Conservation (phyloP, 2,797 vertebrate genomes). For the Kryptopterus vitreolus region DNA sequence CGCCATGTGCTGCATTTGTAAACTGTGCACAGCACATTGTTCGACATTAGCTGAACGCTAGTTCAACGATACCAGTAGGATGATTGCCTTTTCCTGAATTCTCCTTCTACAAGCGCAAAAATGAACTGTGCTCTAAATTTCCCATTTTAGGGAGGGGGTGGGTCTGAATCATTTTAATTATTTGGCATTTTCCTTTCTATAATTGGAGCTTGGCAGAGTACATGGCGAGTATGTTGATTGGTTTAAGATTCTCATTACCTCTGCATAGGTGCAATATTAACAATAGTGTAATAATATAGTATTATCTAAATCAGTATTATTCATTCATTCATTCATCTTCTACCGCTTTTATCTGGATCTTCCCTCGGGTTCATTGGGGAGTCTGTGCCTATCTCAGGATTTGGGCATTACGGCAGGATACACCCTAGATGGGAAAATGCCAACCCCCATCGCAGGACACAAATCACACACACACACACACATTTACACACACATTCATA, state of each 20-base stretch:
- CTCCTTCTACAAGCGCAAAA: conserved; percentile 75
- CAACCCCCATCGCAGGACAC: too few relatives aligned
- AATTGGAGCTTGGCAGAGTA: conserved; percentile 79
- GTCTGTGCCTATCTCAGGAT: too few relatives aligned
- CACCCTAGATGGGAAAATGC: too few relatives aligned
- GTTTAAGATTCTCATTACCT: conserved; percentile 71
- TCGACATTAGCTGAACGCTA: conserved; percentile 39
- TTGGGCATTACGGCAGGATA: too few relatives aligned
- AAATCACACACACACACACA: too few relatives aligned
- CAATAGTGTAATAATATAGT: too few relatives aligned
- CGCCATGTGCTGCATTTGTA: conserved; percentile 27
- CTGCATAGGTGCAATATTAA: conserved; percentile 49
- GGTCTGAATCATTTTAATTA: conserved; percentile 81
- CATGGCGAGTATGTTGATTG: conserved; percentile 75
- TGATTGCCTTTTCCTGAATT: conserved; percentile 79
- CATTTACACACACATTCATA: too few relatives aligned
- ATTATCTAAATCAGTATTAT: too few relatives aligned
- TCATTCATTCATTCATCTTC: too few relatives aligned
- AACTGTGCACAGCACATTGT: conserved; percentile 31
- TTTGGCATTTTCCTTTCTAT: conserved; percentile 62
- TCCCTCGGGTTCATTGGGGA: too few relatives aligned
- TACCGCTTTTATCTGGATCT: too few relatives aligned
- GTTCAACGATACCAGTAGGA: conserved; percentile 72
- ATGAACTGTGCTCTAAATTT: conserved; percentile 72
- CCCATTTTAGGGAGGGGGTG: conserved; percentile 73